Evolutionary conservation across 2,797 vertebrate genomes (phyloP), one percentile per base, ranked within the genome.

Genomic region (Lates japonicus): DNA sequence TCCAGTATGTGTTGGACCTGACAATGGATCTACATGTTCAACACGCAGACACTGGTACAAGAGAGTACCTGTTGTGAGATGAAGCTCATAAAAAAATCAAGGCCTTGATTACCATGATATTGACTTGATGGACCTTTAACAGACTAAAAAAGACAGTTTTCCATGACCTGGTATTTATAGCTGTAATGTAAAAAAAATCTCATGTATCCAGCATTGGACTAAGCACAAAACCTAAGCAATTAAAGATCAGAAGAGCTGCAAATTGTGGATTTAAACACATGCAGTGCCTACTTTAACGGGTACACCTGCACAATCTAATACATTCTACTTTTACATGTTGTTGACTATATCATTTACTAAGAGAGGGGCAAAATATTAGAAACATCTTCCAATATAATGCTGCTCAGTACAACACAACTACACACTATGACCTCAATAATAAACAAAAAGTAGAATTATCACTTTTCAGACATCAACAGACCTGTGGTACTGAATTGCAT

Each of bases 1-100:
- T 77, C 52, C 84, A 84, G 83, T 81, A 76, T 88, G 85, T 73
- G 78, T 88, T 84, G 74, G 82, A 61, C 29, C 61, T 65, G 39
- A 65, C 48, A 76, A 70, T 72, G 70, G 57, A 76, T 46, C 42
- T 54, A 17, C 52, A 58, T 39, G 58, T 69, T 54, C 64, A 68
- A 48, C 62, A 52, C 48, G 60, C 49, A 74, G 54, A 69, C 48
- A 58, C 19, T 16, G 17, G 31, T 4, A 57, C 65, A 46, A 35
- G 57, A 64, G 39, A 81, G 66, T 84, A 87, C 87, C 83, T 88
- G 88, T 65, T 68, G 58, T 42, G 60, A 86, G 59, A 71, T 68
- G 25, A 70, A 57, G 58, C 39, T 76, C 31, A n/a, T 33, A 44
- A 62, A 78, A 51, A 82, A 55, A 60, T 2, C 0, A 44, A 57